phyloP scores from a whole-genome alignment of 2,888 invertebrate genomes.

The Dicyrtomina minuta region DNA sequence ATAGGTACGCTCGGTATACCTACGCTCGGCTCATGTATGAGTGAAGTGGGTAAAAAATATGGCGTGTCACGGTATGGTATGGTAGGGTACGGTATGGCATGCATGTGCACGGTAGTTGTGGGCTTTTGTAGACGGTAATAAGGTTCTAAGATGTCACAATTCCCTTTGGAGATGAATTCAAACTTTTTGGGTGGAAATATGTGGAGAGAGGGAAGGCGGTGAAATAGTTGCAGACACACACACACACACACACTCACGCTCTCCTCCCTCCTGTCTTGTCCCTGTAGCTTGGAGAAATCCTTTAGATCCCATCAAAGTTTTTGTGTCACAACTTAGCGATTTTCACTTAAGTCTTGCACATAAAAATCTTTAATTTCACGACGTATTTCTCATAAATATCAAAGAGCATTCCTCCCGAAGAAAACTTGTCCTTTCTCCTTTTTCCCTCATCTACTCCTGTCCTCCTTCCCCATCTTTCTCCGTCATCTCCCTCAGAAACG shows the following conservation, averaged over 20 bases:
- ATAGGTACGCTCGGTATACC: too few relatives aligned
- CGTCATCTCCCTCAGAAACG: background rate
- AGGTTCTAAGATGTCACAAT: conserved; percentile 2
- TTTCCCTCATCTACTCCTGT: background rate
- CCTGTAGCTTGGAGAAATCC: background rate
- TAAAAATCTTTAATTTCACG: conserved; percentile 28
- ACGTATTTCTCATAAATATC: conserved; percentile 30
- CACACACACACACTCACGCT: too few relatives aligned
- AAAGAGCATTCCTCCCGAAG: conserved; percentile 9
- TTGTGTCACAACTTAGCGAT: conserved; percentile 9
- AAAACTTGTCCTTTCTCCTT: conserved; percentile 9
- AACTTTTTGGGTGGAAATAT: conserved; percentile 5
- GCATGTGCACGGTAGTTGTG: too few relatives aligned
- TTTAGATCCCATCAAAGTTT: conserved; percentile 13
- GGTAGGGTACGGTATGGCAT: too few relatives aligned
- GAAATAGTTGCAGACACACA: background rate
- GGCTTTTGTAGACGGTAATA: too few relatives aligned
- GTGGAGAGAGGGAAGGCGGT: background rate
- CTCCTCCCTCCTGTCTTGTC: background rate
- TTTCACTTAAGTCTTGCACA: conserved; percentile 11
- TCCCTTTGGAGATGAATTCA: conserved; percentile 16
- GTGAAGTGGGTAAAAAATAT: too few relatives aligned
- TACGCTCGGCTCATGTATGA: too few relatives aligned
- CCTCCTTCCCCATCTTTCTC: background rate
- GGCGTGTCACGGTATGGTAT: too few relatives aligned